Evolutionary conservation across 2,888 invertebrate species (phyloP), one percentile per base, ranked within the genome.

Genomic region (Metalampra italica): DNA sequence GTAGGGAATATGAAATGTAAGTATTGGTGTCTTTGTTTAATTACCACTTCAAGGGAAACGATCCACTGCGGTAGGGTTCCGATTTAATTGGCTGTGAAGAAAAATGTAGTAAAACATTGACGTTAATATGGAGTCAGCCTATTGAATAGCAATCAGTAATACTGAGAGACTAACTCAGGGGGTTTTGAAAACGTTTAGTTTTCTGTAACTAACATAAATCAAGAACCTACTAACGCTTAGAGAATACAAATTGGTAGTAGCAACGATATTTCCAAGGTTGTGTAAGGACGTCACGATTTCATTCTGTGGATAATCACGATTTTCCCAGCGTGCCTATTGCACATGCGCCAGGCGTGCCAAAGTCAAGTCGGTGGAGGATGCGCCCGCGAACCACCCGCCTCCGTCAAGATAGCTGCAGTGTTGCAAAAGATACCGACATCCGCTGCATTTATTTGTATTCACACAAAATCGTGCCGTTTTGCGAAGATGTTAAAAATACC

Each of bases 341-440:
- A 54, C 56, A 71, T 65, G 71, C 65, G 64, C 46, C 60, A 57
- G 50, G 66, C 75, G 75, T 78, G 59, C 59, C 62, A 64, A 64
- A 66, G 59, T 61, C 57, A 59, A 55, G 39, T 49, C 49, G 44
- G 47, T 51, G 68, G 47, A 59, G 77, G 75, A 76, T 70, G 68
- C 66, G 57, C 60, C 39, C 43, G 53, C 60, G 60, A 59, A 53
- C 54, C 50, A 49, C 50, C 49, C 51, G 56, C 63, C 64, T 64
- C 60, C 62, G 59, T 55, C 51, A 50, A 59, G 68, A 61, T 71
- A 66, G 73, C 62, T 68, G 55, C 59, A 62, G 51, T 54, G 53
- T 59, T 53, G 68, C 62, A 66, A 84, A 84, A 83, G 81, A 66
- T 53, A 69, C 87, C 88, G 86, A 87, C 86, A 80, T 88, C 87